Base-by-base conservation (phyloP, 2,888 invertebrate species). In the Augiades crinisus region DNA sequence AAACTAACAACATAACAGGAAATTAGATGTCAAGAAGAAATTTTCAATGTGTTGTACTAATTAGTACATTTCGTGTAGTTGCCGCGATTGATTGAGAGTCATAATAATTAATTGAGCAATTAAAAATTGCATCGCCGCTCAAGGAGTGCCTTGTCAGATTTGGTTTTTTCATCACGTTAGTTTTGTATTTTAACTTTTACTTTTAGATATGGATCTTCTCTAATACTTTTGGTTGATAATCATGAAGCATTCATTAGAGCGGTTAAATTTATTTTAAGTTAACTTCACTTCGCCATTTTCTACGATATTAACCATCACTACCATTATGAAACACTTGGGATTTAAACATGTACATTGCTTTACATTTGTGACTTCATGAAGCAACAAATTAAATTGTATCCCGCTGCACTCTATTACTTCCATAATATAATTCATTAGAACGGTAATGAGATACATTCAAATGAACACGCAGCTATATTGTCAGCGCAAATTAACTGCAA, bases 1-100 rank as follows among this genome's bases (percentile, higher is more conserved):
- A n/a, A n/a, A n/a, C n/a, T n/a, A n/a, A n/a, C n/a, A n/a, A n/a
- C n/a, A n/a, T n/a, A n/a, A n/a, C 47, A 38, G 47, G 47, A 47
- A 47, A 47, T 47, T 47, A 47, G 38, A 47, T 40, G 47, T 47
- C 47, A 33, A 47, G 14, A 38, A 16, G 31, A 17, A 46, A 31
- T 47, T 47, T 47, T 31, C 19, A 47, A 47, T 12, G 19, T 30
- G 27, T 17, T 38, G 17, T 12, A 33, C 21, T 40, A 47, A 47
- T 47, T 47, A 38, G 27, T 47, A 38, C 7, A 31, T 31, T 47
- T 40, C 22, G 38, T 47, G 10, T 14, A 34, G 6, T 21, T n/a
- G 17, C 12, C 12, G 31, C 16, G 21, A 31, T 27, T 47, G 19
- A 37, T 38, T 31, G 21, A 5, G n/a, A n/a, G 22, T 24, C 16